A percentile compares a stretch with the other conserved stretches of the same genome.
Evolutionary conservation across 2,797 vertebrate species (phyloP).

Genomic region (Lagodon rhomboides): DNA sequence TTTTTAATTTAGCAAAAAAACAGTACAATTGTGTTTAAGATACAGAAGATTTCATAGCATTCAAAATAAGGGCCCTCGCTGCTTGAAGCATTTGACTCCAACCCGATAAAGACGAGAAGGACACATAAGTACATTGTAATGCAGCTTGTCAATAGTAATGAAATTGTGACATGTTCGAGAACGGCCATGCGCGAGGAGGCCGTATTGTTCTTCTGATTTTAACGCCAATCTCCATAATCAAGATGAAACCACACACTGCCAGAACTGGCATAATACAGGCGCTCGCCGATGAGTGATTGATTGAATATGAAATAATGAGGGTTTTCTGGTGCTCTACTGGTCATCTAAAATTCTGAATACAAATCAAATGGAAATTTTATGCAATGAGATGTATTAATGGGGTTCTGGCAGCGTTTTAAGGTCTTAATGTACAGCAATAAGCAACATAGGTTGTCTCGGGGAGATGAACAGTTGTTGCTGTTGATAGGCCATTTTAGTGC

Average conservation of each 20-base stretch:
- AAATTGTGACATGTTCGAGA: slow-evolving; percentile 82
- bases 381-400: slow-evolving; percentile 89
- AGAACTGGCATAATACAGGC: slow-evolving; percentile 73
- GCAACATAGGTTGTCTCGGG: slow-evolving; percentile 82
- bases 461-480: slow-evolving; percentile 86
- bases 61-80: slow-evolving; percentile 42
- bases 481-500: slow-evolving; percentile 87
- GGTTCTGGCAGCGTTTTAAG: slow-evolving; percentile 82
- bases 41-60: slow-evolving; percentile 7
- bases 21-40: neutral
- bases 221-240: slow-evolving; percentile 90
- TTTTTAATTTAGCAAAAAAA: slow-evolving; percentile 8
- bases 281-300: slow-evolving; percentile 88
- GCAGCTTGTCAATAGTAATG: slow-evolving; percentile 90
- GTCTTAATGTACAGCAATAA: slow-evolving; percentile 88
- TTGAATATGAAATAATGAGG: slow-evolving; percentile 91
- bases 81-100: slow-evolving; percentile 67
- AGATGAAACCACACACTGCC: slow-evolving; percentile 83
- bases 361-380: slow-evolving; percentile 91
- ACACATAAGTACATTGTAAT: slow-evolving; percentile 87
- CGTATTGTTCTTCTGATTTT: slow-evolving; percentile 81
- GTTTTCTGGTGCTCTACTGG: slow-evolving; percentile 83
- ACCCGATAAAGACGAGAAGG: slow-evolving; percentile 65
- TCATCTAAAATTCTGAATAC: slow-evolving; percentile 89
- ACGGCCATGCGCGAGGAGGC: slow-evolving; percentile 73